phyloP scores from a whole-genome alignment of 2,888 invertebrate genomes.

The Nebria salina region DNA sequence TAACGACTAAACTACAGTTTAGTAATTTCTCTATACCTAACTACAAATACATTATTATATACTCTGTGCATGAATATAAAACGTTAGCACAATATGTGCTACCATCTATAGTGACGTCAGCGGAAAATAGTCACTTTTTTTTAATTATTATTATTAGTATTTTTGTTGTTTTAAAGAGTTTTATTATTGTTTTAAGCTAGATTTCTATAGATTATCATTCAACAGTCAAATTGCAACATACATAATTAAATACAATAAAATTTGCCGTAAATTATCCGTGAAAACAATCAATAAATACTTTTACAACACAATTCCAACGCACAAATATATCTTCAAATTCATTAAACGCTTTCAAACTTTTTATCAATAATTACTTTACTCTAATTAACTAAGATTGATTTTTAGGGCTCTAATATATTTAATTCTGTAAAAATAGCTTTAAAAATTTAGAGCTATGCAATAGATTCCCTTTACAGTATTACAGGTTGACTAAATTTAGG shows the following conservation, averaged over 20 bases:
- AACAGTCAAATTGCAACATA: slow-evolving; percentile 46
- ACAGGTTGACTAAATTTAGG: no score
- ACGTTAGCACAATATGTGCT: slow-evolving; percentile 45
- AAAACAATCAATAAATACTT: not conserved
- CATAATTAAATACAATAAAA: slow-evolving; percentile 21
- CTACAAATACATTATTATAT: not conserved
- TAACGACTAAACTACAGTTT: not conserved
- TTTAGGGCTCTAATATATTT: no score
- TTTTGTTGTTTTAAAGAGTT: slow-evolving; percentile 21
- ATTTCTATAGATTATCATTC: slow-evolving; percentile 40
- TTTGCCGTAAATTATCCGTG: slow-evolving; percentile 13
- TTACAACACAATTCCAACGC: not conserved
- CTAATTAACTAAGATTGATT: no score
- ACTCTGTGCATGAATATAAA: slow-evolving; percentile 43
- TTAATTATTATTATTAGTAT: not conserved
- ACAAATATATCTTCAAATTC: no score
- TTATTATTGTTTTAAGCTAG: slow-evolving; percentile 21
- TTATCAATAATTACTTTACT: no score
- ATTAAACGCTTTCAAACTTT: no score
- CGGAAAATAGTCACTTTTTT: slow-evolving; percentile 40
- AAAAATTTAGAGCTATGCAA: no score
- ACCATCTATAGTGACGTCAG: slow-evolving; percentile 42
- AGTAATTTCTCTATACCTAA: not conserved
- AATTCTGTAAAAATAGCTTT: no score
- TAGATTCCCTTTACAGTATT: no score